A percentile compares a stretch with the other conserved stretches of the same genome.
These are phyloP conservation scores for Conistra vaccinii DNA, from an alignment of 2,888 invertebrate species.

Conservation along the genomic window DNA sequence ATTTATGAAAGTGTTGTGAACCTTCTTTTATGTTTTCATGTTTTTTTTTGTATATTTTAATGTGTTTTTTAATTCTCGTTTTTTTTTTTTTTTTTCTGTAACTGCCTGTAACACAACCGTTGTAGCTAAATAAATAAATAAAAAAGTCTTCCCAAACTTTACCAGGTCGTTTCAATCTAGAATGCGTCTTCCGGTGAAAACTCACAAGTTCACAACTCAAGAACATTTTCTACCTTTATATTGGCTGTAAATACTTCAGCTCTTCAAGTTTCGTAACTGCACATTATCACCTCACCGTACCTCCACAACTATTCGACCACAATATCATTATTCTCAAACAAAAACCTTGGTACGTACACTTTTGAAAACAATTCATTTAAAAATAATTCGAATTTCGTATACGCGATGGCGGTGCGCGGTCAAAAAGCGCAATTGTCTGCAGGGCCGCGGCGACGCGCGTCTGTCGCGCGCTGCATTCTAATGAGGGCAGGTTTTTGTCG, in stretches of 20 bases:
- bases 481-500: conserved; percentile 85
- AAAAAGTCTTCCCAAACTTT: neutral
- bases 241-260: neutral
- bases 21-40: no score
- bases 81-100: no score
- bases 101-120: no score
- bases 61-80: no score
- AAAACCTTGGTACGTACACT: conserved; percentile 62
- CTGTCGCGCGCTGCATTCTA: conserved; percentile 86
- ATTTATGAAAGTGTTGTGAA: no score
- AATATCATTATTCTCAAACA: conserved; percentile 55
- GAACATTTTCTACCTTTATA: neutral
- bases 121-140: no score
- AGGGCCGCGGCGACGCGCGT: conserved; percentile 72
- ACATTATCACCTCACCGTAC: conserved; percentile 32
- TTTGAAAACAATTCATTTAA: conserved; percentile 69
- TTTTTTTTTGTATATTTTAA: no score
- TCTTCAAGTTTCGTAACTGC: conserved; percentile 11
- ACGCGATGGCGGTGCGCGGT: conserved; percentile 69
- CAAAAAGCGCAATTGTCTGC: conserved; percentile 77
- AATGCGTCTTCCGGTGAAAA: neutral
- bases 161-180: neutral
- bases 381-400: conserved; percentile 69
- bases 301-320: conserved; percentile 45
- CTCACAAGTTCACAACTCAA: neutral